These are phyloP conservation scores for Drosophila virilis DNA, from an alignment of 1,140 invertebrate genomes.

Conservation along the genomic window DNA sequence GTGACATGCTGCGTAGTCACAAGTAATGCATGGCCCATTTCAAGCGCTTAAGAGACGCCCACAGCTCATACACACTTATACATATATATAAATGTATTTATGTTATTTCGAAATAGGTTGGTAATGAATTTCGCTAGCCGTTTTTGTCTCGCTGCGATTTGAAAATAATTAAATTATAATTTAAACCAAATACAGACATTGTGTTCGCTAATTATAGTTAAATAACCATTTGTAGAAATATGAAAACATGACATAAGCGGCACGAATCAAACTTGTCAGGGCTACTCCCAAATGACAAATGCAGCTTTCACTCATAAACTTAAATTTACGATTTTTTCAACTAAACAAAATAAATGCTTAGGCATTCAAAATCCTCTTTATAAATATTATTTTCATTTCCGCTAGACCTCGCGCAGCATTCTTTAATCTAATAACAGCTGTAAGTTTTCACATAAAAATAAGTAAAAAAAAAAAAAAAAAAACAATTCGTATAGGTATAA, in stretches of 20 bases:
- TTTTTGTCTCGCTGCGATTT: slow-evolving; percentile 25
- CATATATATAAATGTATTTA: slow-evolving; percentile 3
- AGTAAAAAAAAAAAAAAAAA: slow-evolving; percentile 17
- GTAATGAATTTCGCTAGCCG: slow-evolving; percentile 18
- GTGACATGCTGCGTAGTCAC: slow-evolving; percentile 42
- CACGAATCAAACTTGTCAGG: slow-evolving; percentile 15
- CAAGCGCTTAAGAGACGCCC: slow-evolving; percentile 46
- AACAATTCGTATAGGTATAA: slow-evolving; percentile 10
- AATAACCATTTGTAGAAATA: slow-evolving; percentile 29
- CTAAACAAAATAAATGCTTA: slow-evolving; percentile 13
- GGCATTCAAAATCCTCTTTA: not conserved
- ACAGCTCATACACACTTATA: slow-evolving; percentile 29
- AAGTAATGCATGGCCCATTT: slow-evolving; percentile 48
- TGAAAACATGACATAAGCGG: slow-evolving; percentile 61
- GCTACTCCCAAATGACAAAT: slow-evolving; percentile 19
- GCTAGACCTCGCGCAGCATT: slow-evolving; percentile 25
- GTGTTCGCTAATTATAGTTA: slow-evolving; percentile 46
- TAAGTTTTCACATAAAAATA: slow-evolving; percentile 33
- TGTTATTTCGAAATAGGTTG: slow-evolving; percentile 20
- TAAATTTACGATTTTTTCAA: not conserved
- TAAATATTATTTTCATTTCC: slow-evolving; percentile 37
- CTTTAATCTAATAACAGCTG: slow-evolving; percentile 48
- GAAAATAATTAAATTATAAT: slow-evolving; percentile 34
- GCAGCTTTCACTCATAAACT: slow-evolving; percentile 57
- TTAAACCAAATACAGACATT: slow-evolving; percentile 34